Evolutionary conservation across 2,888 invertebrate species (phyloP), one percentile per base, ranked within the genome.

Genomic region (Caenorhabditis sp.): DNA sequence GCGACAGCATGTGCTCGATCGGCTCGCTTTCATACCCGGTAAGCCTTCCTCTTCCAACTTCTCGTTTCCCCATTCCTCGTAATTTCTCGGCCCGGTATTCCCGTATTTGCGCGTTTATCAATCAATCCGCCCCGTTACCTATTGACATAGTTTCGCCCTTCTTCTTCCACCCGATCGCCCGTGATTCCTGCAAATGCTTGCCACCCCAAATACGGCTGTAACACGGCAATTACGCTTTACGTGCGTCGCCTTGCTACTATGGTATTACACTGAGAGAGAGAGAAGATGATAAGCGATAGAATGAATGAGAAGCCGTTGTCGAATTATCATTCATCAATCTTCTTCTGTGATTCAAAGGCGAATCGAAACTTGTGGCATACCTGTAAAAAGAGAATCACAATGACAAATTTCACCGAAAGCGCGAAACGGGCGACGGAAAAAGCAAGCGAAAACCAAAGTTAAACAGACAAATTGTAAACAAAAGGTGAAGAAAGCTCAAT

Each of bases 11-110:
- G 81, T 82, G 37, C 62, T 82, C 37, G 77, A 82, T 64, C 67
- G 81, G 58, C 61, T 82, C 56, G 81, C 77, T 18, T 82, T 62
- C 32, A 28, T 82, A 20, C 77, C 81, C 70, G 81, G 81, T 81
- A 18, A n/a, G 32, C n/a, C n/a, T n/a, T n/a, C n/a, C n/a, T n/a
- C n/a, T 32, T 32, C 9, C 5, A 32, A 32, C 9, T 32, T 6
- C 32, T 9, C 32, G 32, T 32, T 32, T 32, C 9, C 32, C 32
- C n/a, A n/a, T n/a, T n/a, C n/a, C n/a, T n/a, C n/a, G n/a, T n/a
- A n/a, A 9, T 32, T 32, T 32, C 32, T 32, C 32, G 5, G 9
- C 32, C 9, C 9, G 32, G 32, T 6, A 47, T 44, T 35, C 32
- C 26, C 50, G 61, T 58, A 20, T 60, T 51, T 64, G 55, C 71